A percentile compares a stretch with the other conserved stretches of the same genome.
These are phyloP conservation scores for Xiphophorus birchmanni DNA, from an alignment of 2,797 vertebrate species.

Conservation along the genomic window DNA sequence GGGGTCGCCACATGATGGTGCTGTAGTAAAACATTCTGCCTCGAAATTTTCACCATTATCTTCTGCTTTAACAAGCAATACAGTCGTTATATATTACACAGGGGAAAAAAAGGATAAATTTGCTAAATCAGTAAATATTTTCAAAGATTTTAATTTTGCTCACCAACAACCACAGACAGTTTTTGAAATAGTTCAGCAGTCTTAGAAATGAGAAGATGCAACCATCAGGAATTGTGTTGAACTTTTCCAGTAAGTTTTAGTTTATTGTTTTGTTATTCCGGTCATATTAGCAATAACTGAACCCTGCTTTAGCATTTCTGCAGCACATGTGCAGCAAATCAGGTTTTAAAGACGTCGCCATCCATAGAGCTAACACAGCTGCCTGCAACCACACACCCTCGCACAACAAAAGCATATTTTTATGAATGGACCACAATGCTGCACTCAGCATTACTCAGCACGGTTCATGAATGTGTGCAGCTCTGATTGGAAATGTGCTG, in stretches of 20 bases:
- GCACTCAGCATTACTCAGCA: slow-evolving; percentile 54
- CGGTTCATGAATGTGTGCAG: slow-evolving; percentile 3
- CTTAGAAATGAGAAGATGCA: neutral
- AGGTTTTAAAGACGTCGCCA: neutral
- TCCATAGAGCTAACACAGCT: neutral
- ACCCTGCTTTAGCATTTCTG: neutral
- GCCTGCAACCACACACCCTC: slow-evolving; percentile 11
- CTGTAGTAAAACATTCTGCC: slow-evolving; percentile 11
- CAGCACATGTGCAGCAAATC: neutral
- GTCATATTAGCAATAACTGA: neutral
- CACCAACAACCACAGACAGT: neutral
- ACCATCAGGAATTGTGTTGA: neutral
- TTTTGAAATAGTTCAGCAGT: neutral
- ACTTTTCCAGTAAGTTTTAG: neutral
- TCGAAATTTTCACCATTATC: neutral
- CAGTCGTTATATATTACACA: neutral
- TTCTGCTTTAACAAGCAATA: neutral
- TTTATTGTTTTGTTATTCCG: neutral
- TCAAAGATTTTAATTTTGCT: neutral
- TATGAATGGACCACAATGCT: slow-evolving; percentile 20
- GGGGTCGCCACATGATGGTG: slow-evolving; percentile 5
- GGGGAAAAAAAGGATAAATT: neutral
- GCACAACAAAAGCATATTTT: slow-evolving; percentile 21
- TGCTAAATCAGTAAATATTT: neutral
- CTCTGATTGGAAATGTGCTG: slow-evolving; percentile 45